Conservation (phyloP, 2,113 vertebrate species). For the Podiceps cristatus region DNA sequence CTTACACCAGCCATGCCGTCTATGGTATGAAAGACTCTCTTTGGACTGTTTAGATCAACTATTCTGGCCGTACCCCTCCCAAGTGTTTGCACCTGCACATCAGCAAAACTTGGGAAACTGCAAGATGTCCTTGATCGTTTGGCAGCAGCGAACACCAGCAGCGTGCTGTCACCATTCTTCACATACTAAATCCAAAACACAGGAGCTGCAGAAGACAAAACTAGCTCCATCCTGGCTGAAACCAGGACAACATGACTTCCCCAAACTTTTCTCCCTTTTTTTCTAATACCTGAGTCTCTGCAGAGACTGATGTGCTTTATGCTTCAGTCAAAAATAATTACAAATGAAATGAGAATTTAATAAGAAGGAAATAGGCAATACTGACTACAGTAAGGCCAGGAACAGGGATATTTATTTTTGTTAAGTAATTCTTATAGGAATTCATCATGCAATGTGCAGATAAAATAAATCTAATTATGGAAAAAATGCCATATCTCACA, state of each 20-base stretch:
- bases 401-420: not conserved
- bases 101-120: too few species aligned
- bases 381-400: not conserved
- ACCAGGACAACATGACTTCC: not conserved
- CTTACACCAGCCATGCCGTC: too few species aligned
- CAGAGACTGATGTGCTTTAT: not conserved
- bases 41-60: too few species aligned
- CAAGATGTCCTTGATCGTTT: too few species aligned
- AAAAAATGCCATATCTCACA: not conserved
- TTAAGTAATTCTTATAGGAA: not conserved
- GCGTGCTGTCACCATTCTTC: too few species aligned
- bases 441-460: not conserved
- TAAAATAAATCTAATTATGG: not conserved
- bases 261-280: not conserved
- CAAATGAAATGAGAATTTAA: not conserved
- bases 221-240: too few species aligned
- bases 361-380: not conserved
- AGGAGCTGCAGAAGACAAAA: too few species aligned
- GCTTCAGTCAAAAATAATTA: not conserved
- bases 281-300: not conserved
- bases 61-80: too few species aligned
- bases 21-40: too few species aligned
- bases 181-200: too few species aligned
- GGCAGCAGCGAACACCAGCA: too few species aligned
- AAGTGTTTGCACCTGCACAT: too few species aligned